Conservation (phyloP, 2,797 vertebrate species). For the Microhierax caerulescens region DNA sequence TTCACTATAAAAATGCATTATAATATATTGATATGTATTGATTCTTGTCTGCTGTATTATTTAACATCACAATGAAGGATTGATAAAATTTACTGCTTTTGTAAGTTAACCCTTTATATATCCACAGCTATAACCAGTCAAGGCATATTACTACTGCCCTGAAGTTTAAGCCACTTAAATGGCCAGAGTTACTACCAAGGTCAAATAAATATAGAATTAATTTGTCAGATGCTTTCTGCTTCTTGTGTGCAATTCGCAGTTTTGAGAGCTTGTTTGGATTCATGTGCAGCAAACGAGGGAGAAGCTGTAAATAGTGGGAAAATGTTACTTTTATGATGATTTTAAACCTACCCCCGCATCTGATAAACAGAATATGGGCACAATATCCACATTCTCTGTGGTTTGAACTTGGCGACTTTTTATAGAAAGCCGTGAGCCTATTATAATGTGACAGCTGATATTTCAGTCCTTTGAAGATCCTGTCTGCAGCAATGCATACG, state of each 20-base stretch:
- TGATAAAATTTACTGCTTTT: background rate
- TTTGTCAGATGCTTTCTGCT: background rate
- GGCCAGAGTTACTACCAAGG: background rate
- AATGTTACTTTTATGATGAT: background rate
- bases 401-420: background rate
- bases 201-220: background rate
- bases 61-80: background rate
- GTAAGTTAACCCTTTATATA: background rate
- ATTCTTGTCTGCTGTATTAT: slow-evolving; percentile 5
- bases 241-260: background rate
- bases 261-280: background rate
- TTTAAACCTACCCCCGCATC: background rate
- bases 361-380: background rate
- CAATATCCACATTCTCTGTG: background rate
- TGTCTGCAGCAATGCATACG: background rate
- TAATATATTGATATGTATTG: slow-evolving; percentile 45
- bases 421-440: background rate
- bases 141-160: background rate
- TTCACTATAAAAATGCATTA: slow-evolving; percentile 9
- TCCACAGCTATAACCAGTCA: background rate
- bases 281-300: background rate
- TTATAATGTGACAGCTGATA: background rate
- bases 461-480: background rate
- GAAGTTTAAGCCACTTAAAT: background rate
- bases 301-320: background rate